Evolutionary conservation across 1,140 invertebrate species (phyloP).

Genomic region (Glomeris maerens): DNA sequence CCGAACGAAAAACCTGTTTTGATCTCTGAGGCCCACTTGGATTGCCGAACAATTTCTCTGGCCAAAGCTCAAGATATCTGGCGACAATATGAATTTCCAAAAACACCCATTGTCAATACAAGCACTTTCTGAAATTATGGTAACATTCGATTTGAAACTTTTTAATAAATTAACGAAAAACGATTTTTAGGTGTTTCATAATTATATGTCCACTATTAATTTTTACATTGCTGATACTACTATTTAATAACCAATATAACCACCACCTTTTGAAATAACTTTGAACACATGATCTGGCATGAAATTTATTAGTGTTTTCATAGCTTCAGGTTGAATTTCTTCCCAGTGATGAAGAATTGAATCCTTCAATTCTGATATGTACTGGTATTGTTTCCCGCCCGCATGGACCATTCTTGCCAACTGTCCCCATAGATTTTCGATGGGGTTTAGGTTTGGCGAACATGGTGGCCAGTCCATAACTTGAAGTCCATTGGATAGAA

Average conservation of each 20-base stretch:
- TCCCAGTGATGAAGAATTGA: not conserved
- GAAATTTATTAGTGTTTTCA: not conserved
- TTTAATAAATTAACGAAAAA: too few species aligned
- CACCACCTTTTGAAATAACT: not conserved
- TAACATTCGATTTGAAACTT: too few species aligned
- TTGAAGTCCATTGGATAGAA: slow-evolving; percentile 18
- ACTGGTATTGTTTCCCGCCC: slow-evolving; percentile 7
- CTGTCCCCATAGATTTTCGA: slow-evolving; percentile 29
- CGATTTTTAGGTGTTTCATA: too few species aligned
- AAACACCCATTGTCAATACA: too few species aligned
- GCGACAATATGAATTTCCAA: too few species aligned
- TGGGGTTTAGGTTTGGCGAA: slow-evolving; percentile 30
- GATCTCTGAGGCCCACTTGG: too few species aligned
- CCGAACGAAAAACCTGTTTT: too few species aligned
- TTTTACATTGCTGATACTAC: too few species aligned
- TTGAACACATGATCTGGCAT: not conserved
- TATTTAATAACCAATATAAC: not conserved
- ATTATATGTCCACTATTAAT: too few species aligned
- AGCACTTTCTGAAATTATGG: too few species aligned
- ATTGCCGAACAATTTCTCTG: too few species aligned
- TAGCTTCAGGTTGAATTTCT: not conserved
- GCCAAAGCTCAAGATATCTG: too few species aligned
- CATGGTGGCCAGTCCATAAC: slow-evolving; percentile 27
- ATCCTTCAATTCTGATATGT: slow-evolving; percentile 4
- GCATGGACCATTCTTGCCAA: slow-evolving; percentile 12